Conservation (phyloP, 2,797 vertebrate genomes). For the Cheirogaleus major region DNA sequence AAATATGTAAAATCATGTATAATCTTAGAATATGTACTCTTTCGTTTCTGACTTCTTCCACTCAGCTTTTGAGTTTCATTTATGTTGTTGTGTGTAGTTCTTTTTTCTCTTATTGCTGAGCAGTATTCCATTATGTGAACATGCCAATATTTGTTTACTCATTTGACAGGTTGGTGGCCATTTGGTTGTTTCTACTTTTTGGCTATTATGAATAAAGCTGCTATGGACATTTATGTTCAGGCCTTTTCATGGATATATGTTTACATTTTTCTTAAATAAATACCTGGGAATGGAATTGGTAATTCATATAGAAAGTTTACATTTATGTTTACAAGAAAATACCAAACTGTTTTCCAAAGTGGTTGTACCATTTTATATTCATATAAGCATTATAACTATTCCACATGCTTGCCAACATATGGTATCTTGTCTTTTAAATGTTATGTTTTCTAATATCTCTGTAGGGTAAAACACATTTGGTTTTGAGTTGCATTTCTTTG, state of each 20-base stretch:
- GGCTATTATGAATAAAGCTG: not conserved
- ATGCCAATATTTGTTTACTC: not conserved
- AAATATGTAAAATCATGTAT: not conserved
- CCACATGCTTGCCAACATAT: not conserved
- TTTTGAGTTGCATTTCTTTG: not conserved
- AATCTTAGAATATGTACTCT: not conserved
- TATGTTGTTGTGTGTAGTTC: not conserved
- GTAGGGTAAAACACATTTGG: not conserved
- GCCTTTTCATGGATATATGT: not conserved
- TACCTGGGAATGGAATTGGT: not conserved
- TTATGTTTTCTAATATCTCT: not conserved
- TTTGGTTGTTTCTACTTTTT: not conserved
- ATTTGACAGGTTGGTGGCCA: not conserved
- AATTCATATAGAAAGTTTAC: not conserved
- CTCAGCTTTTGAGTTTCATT: not conserved
- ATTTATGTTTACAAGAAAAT: not conserved
- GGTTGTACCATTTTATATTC: not conserved
- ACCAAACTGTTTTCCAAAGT: not conserved
- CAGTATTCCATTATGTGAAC: not conserved
- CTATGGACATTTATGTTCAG: not conserved
- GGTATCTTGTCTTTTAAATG: not conserved
- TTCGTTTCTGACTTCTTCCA: not conserved
- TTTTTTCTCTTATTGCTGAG: not conserved
- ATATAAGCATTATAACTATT: not conserved
- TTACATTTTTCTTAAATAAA: not conserved